Evolutionary conservation across 2,888 invertebrate genomes (phyloP).

Genomic region (Drosophila borealis): DNA sequence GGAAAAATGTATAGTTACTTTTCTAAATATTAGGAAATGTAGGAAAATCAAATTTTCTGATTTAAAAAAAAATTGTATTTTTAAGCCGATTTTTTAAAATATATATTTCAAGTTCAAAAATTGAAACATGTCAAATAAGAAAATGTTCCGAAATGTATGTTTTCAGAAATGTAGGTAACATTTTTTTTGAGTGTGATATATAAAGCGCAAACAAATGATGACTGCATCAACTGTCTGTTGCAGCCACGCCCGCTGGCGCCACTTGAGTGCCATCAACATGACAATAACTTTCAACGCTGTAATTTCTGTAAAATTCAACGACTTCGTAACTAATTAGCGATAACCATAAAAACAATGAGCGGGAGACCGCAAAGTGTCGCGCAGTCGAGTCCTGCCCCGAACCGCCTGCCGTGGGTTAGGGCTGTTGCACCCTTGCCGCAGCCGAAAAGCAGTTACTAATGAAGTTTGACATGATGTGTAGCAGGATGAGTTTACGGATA

Average conservation of each 20-base stretch:
- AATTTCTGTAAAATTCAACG: constrained; percentile 80
- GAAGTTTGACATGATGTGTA: constrained; percentile 73
- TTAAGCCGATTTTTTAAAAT: no score
- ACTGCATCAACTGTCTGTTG: constrained; percentile 45
- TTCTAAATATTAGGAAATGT: no score
- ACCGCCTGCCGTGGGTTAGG: constrained; percentile 4
- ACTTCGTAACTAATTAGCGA: constrained; percentile 83
- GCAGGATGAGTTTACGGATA: constrained; percentile 31
- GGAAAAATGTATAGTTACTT: no score
- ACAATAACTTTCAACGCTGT: constrained; percentile 56
- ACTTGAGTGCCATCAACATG: constrained; percentile 49
- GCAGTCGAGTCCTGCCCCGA: no score
- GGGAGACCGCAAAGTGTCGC: constrained; percentile 45
- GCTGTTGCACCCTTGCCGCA: constrained; percentile 30
- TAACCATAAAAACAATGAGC: constrained; percentile 81
- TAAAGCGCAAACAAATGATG: constrained; percentile 40
- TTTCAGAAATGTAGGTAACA: no score
- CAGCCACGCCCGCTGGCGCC: constrained; percentile 10
- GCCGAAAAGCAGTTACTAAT: constrained; percentile 56
- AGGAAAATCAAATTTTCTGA: no score
- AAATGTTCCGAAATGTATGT: no score
- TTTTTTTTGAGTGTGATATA: no score
- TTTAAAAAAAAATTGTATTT: no score
- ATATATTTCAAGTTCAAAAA: no score
- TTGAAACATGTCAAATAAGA: no score